phyloP scores from a whole-genome alignment of 2,797 vertebrate genomes.

The Gallinago nigripennis region DNA sequence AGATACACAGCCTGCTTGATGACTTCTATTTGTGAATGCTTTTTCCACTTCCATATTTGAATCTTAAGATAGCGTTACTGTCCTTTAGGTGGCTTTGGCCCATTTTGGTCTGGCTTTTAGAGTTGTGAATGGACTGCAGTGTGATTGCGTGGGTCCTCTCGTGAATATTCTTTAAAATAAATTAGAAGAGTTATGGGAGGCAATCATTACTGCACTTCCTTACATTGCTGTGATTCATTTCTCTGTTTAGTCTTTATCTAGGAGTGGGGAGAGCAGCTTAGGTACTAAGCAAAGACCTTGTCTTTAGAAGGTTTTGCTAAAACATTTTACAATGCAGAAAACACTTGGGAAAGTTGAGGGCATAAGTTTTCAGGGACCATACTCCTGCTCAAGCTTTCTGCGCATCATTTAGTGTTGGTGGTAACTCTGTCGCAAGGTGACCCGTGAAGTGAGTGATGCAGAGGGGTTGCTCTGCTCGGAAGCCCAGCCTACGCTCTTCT shows the following conservation, averaged over 20 bases:
- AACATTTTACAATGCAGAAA: neutral
- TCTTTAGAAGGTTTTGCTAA: neutral
- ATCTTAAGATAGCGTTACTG: neutral
- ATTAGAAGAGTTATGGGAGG: neutral
- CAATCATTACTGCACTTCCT: neutral
- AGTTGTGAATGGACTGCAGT: neutral
- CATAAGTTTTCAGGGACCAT: neutral
- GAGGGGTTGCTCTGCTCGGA: rapidly evolving
- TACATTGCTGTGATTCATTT: neutral
- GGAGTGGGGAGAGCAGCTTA: neutral
- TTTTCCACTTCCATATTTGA: neutral
- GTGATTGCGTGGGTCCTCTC: neutral
- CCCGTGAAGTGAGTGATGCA: neutral
- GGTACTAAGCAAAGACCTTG: neutral
- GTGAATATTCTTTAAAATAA: neutral
- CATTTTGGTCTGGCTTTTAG: neutral
- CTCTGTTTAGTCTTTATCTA: neutral
- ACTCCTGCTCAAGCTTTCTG: neutral
- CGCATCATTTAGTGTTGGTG: rapidly evolving
- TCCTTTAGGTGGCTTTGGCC: neutral
- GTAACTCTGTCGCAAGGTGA: neutral
- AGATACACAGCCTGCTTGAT: neutral
- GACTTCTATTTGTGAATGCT: neutral
- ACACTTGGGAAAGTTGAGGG: neutral
- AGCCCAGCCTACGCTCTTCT: neutral